A percentile compares a stretch with the other conserved stretches of the same genome.
phyloP scores from a whole-genome alignment of 1,140 invertebrate genomes.

The Drosophila ananassae region DNA sequence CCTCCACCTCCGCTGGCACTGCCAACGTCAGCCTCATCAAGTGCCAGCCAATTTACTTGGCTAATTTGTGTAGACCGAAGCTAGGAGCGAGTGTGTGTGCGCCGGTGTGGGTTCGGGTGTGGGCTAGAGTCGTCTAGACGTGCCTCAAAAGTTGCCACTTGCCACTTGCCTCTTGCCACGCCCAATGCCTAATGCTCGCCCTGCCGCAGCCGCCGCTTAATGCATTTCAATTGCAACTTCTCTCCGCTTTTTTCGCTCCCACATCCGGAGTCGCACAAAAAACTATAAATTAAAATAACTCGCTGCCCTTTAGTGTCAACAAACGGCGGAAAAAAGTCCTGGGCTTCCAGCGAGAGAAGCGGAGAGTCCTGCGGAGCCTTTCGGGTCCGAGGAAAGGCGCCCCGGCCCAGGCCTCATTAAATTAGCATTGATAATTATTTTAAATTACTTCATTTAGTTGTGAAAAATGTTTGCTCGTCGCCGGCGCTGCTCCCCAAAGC shows the following conservation, averaged over 20 bases:
- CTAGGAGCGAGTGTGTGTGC: background rate
- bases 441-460: slow-evolving; percentile 81
- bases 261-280: slow-evolving; percentile 26
- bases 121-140: slow-evolving; percentile 37
- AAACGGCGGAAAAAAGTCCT: background rate
- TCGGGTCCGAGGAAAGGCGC: slow-evolving; percentile 9
- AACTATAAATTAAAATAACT: slow-evolving; percentile 56
- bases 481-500: slow-evolving; percentile 55
- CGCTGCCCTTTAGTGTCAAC: slow-evolving; percentile 13
- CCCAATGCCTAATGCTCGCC: background rate
- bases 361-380: slow-evolving; percentile 2
- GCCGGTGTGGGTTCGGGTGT: background rate
- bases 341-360: background rate
- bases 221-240: slow-evolving; percentile 67
- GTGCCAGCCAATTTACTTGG: slow-evolving; percentile 50
- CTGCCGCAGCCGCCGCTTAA: slow-evolving; percentile 22
- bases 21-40: slow-evolving; percentile 7
- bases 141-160: background rate
- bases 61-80: slow-evolving; percentile 38
- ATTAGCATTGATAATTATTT: slow-evolving; percentile 82
- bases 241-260: background rate
- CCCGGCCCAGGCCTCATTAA: slow-evolving; percentile 61
- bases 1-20: background rate
- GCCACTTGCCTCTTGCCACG: slow-evolving; percentile 13
- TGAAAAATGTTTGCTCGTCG: slow-evolving; percentile 70